Conservation (phyloP, 2,888 invertebrate genomes). For the Idaea straminata region DNA sequence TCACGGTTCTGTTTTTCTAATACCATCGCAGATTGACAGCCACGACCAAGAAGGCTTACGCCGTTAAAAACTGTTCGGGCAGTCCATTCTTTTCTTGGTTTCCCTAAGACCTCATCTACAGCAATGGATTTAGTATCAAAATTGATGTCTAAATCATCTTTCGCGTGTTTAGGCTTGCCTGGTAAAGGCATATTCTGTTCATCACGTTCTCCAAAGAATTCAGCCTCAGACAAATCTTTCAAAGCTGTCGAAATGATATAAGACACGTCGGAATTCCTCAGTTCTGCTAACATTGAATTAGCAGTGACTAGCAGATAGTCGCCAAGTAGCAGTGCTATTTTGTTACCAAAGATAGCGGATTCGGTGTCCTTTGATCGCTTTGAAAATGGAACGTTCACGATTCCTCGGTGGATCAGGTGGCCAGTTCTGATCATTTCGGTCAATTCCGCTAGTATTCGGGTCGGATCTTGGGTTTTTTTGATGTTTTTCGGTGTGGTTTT, state of each 20-base stretch:
- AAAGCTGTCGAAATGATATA: slow-evolving; percentile 90
- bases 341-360: slow-evolving; percentile 92
- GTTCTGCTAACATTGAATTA: slow-evolving; percentile 88
- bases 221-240: slow-evolving; percentile 89
- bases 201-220: slow-evolving; percentile 89
- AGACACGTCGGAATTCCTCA: slow-evolving; percentile 86
- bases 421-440: slow-evolving; percentile 94
- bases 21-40: slow-evolving; percentile 89
- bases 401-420: slow-evolving; percentile 87
- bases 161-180: slow-evolving; percentile 75
- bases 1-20: slow-evolving; percentile 85
- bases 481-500: slow-evolving; percentile 75
- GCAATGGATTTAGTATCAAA: slow-evolving; percentile 66
- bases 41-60: slow-evolving; percentile 84
- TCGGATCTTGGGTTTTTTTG: slow-evolving; percentile 79
- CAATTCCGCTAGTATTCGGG: slow-evolving; percentile 80
- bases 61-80: slow-evolving; percentile 85
- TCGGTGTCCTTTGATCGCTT: slow-evolving; percentile 80
- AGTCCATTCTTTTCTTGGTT: slow-evolving; percentile 86
- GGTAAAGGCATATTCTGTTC: slow-evolving; percentile 88
- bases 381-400: slow-evolving; percentile 72
- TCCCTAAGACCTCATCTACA: slow-evolving; percentile 70
- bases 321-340: slow-evolving; percentile 91
- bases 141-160: slow-evolving; percentile 55
- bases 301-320: slow-evolving; percentile 92